Evolutionary conservation across 2,888 invertebrate species (phyloP), one percentile per base, ranked within the genome.

Genomic region (Eledona agricola): DNA sequence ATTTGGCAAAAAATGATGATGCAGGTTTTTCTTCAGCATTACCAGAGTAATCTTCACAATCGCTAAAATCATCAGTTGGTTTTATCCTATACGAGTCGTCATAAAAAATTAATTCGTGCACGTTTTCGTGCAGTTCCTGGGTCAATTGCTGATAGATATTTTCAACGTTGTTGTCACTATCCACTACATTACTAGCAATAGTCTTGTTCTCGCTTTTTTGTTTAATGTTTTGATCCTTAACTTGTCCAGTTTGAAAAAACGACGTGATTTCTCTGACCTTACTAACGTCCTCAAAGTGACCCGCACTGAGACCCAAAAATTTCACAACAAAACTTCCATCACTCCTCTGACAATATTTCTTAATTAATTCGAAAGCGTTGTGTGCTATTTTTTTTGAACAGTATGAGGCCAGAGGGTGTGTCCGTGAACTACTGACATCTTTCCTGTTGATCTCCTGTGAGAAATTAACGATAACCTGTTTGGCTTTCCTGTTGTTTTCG

Each of bases 401-500:
- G 64, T 83, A 91, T 1, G 78, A 83, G 67, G 76, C 82, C 64
- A 84, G 78, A 58, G 78, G 75, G 58, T 77, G 74, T 6, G 83
- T 88, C 54, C 90, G 83, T 1, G 93, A 88, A 62, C 84, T 83
- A 10, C 83, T 80, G 0, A 81, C 72, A 59, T 86, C 83, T 40
- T 79, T 81, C 0, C 80, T 76, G 34, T 58, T 59, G 37, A 82
- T 76, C 62, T 83, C 81, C 34, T 81, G 78, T 1, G 84, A 77
- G 67, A 86, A 88, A 72, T 85, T 87, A 0, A 94, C 83, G 0
- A 89, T 88, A 78, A 96, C 82, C 67, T 87, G 82, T 72, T 87
- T 86, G 0, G 94, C 93, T 17, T 82, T 83, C 37, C 96, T 83
- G 66, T 89, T 88, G 69, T 91, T 93, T 79, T 95, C 88, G 29